Percentiles rank a stretch among this genome's conserved stretches.
phyloP scores from a whole-genome alignment of 2,797 vertebrate genomes.

The Hippopotamyrus pictus region DNA sequence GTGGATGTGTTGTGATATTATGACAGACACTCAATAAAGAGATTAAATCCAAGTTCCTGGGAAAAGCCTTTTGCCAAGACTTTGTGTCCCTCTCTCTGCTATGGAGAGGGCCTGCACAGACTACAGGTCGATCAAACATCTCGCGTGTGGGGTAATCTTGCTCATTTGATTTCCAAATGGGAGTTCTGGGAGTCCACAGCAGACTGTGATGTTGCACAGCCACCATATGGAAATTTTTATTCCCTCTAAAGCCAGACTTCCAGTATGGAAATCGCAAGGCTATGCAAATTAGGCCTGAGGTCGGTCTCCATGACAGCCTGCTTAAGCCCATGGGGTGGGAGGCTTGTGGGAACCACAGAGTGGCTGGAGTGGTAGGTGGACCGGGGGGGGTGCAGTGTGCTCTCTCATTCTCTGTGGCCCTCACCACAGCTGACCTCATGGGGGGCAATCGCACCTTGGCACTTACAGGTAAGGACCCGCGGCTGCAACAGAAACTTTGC shows the following conservation, averaged over 20 bases:
- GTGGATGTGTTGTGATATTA: background rate
- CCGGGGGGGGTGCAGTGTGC: background rate
- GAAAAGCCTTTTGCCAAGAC: background rate
- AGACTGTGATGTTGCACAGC: slow-evolving; percentile 61
- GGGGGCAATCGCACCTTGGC: background rate
- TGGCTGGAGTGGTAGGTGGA: slow-evolving; percentile 19
- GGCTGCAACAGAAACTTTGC: background rate
- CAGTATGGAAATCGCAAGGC: slow-evolving; percentile 88
- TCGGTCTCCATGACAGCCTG: slow-evolving; percentile 59
- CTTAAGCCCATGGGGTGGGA: slow-evolving; percentile 38
- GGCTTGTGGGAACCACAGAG: slow-evolving; percentile 33
- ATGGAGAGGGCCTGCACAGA: background rate
- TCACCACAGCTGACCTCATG: background rate
- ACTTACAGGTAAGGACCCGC: background rate
- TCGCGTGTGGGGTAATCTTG: slow-evolving; percentile 49
- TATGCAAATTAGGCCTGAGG: slow-evolving; percentile 79
- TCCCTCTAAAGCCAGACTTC: slow-evolving; percentile 65
- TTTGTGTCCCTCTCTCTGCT: background rate
- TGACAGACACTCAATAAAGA: background rate
- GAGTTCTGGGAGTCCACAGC: slow-evolving; percentile 54
- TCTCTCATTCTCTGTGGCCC: background rate
- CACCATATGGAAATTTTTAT: slow-evolving; percentile 80
- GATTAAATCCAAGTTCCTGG: background rate
- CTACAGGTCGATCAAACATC: slow-evolving; percentile 41
- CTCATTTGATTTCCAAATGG: slow-evolving; percentile 96